A percentile compares a stretch with the other conserved stretches of the same genome.
Evolutionary conservation across 1,140 invertebrate genomes (phyloP).

Genomic region (Archivesica marissinica): DNA sequence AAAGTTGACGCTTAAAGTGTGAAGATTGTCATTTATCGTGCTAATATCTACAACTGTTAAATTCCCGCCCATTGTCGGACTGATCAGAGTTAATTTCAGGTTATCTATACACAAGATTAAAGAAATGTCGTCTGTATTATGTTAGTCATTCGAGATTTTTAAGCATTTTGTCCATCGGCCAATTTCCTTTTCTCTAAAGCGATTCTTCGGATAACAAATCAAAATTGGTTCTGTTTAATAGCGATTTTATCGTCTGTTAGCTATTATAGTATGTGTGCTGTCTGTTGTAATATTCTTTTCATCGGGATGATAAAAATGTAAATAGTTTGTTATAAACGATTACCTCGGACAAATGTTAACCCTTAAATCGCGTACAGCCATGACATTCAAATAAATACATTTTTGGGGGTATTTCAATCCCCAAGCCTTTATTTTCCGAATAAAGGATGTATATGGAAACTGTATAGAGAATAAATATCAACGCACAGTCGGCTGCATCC

Average conservation of each 20-base stretch:
- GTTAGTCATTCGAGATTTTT: slow-evolving; percentile 22
- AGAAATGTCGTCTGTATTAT: slow-evolving; percentile 32
- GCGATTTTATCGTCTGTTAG: slow-evolving; percentile 50
- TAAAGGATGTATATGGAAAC: too few relatives aligned
- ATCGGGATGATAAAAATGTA: slow-evolving; percentile 40
- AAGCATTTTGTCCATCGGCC: slow-evolving; percentile 5
- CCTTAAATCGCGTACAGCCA: not conserved
- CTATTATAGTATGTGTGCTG: slow-evolving; percentile 6
- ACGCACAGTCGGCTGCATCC: too few relatives aligned
- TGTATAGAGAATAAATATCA: too few relatives aligned
- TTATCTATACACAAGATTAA: slow-evolving; percentile 31
- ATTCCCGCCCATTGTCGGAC: slow-evolving; percentile 37
- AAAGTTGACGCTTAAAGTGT: slow-evolving; percentile 31
- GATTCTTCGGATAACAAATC: slow-evolving; percentile 23
- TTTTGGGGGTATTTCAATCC: too few relatives aligned
- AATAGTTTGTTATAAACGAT: slow-evolving; percentile 36
- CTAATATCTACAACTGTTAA: slow-evolving; percentile 55
- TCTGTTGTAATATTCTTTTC: slow-evolving; percentile 33
- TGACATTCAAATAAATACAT: too few relatives aligned
- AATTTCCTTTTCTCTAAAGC: not conserved
- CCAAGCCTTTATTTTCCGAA: too few relatives aligned
- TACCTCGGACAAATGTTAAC: not conserved
- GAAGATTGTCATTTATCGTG: slow-evolving; percentile 38
- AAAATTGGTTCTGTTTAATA: not conserved
- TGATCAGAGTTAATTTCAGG: slow-evolving; percentile 28